A percentile compares a stretch with the other conserved stretches of the same genome.
phyloP scores from a whole-genome alignment of 2,888 invertebrate genomes.

The Mystacides longicornis region DNA sequence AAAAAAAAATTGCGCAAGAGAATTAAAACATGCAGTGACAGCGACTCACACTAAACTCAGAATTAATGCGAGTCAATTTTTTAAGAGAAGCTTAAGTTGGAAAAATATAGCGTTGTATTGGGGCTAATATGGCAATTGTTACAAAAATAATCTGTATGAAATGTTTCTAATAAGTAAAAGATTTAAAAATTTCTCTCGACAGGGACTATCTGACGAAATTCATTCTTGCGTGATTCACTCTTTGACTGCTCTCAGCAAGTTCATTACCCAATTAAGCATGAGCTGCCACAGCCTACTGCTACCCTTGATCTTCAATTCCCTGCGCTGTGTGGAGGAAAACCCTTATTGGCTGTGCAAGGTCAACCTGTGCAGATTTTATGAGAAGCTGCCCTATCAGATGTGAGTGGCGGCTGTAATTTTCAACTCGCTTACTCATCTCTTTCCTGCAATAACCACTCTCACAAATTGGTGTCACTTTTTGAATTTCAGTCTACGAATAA shows the following conservation, averaged over 20 bases:
- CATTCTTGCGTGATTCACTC: slow-evolving; percentile 69
- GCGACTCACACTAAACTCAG: too few relatives aligned
- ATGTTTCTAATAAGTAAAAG: too few relatives aligned
- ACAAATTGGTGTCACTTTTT: neutral
- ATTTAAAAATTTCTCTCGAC: too few relatives aligned
- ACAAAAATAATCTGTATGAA: too few relatives aligned
- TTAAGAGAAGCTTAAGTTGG: too few relatives aligned
- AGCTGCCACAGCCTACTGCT: slow-evolving; percentile 53
- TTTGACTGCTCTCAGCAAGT: slow-evolving; percentile 52
- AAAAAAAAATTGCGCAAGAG: too few relatives aligned
- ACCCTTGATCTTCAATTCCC: slow-evolving; percentile 50
- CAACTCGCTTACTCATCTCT: too few relatives aligned
- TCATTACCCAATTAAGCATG: slow-evolving; percentile 53
- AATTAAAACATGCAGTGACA: too few relatives aligned
- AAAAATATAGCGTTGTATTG: too few relatives aligned
- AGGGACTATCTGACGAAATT: slow-evolving; percentile 68
- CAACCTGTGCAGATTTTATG: slow-evolving; percentile 40
- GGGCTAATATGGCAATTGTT: too few relatives aligned
- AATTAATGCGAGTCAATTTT: too few relatives aligned
- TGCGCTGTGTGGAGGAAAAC: slow-evolving; percentile 60
- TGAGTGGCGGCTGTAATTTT: neutral
- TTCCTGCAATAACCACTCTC: too few relatives aligned
- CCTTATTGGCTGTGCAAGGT: slow-evolving; percentile 84
- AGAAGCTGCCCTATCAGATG: slow-evolving; percentile 33
- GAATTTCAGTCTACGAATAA: slow-evolving; percentile 21